These are phyloP conservation scores for Amphiprion clarkii DNA, from an alignment of 2,797 vertebrate genomes.

Conservation along the genomic window DNA sequence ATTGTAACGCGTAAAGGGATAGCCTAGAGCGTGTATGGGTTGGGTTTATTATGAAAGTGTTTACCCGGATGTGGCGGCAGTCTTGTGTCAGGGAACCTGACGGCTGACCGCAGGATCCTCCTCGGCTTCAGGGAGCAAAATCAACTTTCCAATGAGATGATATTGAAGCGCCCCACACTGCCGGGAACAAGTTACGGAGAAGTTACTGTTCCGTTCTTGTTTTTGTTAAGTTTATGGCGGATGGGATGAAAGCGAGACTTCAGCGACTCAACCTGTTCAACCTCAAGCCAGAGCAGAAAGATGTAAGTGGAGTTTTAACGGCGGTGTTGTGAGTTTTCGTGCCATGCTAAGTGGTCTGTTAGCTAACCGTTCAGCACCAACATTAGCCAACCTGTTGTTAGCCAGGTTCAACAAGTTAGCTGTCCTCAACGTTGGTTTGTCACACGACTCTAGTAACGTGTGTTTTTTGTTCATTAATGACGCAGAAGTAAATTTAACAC, in stretches of 20 bases:
- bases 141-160: constrained; percentile 71
- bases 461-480: not conserved
- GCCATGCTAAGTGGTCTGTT: constrained; percentile 60
- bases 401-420: constrained; percentile 21
- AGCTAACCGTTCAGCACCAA: constrained; percentile 41
- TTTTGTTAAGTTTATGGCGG: constrained; percentile 71
- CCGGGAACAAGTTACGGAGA: constrained; percentile 12
- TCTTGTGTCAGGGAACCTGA: not conserved
- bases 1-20: accelerated
- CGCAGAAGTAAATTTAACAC: not conserved
- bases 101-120: constrained; percentile 10
- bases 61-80: not conserved
- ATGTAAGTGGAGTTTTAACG: constrained; percentile 80
- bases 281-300: constrained; percentile 80
- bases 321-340: constrained; percentile 19
- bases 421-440: not conserved
- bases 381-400: constrained; percentile 30
- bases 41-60: constrained; percentile 51
- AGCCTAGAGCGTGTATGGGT: accelerated
- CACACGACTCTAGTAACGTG: not conserved
- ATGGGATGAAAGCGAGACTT: constrained; percentile 88
- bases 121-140: constrained; percentile 48
- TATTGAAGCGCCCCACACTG: constrained; percentile 35
- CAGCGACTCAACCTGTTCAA: constrained; percentile 87
- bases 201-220: not conserved